phyloP scores from a whole-genome alignment of 2,888 invertebrate genomes.

The Athalia cordata region DNA sequence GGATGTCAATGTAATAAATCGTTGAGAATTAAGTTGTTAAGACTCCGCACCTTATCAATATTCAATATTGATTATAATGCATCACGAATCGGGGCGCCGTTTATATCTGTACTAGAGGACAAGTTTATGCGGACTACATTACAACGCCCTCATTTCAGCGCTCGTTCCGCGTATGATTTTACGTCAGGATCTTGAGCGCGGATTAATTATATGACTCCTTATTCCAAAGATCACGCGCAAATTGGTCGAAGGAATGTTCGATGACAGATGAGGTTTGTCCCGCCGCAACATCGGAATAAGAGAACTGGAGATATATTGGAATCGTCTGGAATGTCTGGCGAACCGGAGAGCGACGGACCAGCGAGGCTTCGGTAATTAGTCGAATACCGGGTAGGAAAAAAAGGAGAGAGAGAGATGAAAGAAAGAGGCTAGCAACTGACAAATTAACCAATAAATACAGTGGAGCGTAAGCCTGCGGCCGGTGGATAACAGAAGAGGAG shows the following conservation, averaged over 20 bases:
- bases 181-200: too few species aligned
- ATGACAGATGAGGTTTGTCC: not conserved
- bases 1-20: conserved; percentile 50
- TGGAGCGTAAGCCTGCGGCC: not conserved
- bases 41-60: conserved; percentile 52
- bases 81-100: conserved; percentile 47
- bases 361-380: conserved; percentile 47
- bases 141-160: too few species aligned
- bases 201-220: not conserved
- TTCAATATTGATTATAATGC: conserved; percentile 54
- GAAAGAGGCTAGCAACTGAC: conserved; percentile 26
- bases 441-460: conserved; percentile 47
- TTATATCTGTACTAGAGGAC: not conserved
- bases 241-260: not conserved
- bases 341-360: conserved; percentile 16
- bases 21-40: conserved; percentile 54
- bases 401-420: not conserved
- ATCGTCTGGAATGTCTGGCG: conserved; percentile 21
- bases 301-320: not conserved
- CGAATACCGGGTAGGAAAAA: conserved; percentile 30
- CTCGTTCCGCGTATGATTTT: too few species aligned
- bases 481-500: conserved; percentile 20
- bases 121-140: not conserved
- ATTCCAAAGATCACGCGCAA: not conserved
- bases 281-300: not conserved